Evolutionary conservation across 2,113 vertebrate species (phyloP), one percentile per base, ranked within the genome.

Genomic region (Larimichthys crocea): DNA sequence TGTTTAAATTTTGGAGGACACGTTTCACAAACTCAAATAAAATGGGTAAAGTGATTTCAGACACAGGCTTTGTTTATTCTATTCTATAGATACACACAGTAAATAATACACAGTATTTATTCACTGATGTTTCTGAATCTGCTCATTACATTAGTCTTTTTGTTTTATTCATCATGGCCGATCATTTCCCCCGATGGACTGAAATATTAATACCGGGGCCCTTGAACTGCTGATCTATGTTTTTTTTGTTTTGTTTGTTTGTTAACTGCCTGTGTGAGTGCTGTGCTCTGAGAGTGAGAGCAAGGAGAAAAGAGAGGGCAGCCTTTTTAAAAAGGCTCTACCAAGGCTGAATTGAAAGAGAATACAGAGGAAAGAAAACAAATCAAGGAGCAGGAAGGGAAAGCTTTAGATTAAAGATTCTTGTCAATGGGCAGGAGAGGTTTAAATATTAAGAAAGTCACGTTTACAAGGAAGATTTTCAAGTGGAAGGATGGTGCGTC

Each of bases 401-500:
- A 40, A 65, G n/a, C 65, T 26, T 69, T 7, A 84, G 80, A 93
- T 94, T 93, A 95, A 92, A 91, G 92, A 91, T 91, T 86, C 90
- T 84, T 89, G 94, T 91, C 83, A 82, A 92, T 92, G 89, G 83
- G 88, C 17, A 56, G 11, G 69, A 59, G 2, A n/a, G 81, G 67
- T 96, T 97, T 74, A 96, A 96, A 96, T 96, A 96, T 95, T 95
- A 90, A 96, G 94, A 76, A 92, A 81, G 79, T 79, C 79, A 57
- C 65, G 73, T 81, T 87, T 95, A 87, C 94, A 83, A 71, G 40
- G 8, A 75, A 62, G n/a, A 15, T 48, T 70, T 62, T 64, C 44
- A 79, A 59, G 29, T 52, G 56, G 60, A 71, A 63, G 52, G 56
- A 57, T 3, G 3, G 40, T 16, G 84, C 53, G 50, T 62, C 49